Conservation (phyloP, 1,140 invertebrate genomes). For the Ooceraea biroi region DNA sequence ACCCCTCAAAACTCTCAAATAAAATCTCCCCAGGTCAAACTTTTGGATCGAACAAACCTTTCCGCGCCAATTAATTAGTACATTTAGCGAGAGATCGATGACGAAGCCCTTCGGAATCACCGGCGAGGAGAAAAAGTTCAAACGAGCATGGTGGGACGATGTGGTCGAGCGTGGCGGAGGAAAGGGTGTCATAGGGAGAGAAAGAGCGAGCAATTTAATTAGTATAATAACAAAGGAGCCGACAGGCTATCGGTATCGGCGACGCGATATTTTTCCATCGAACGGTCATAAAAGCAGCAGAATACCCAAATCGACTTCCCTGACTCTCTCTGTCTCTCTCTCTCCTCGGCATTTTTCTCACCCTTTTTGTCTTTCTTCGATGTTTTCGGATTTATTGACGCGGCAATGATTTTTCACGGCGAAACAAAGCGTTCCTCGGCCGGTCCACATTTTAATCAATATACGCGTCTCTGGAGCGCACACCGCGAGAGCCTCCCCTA, state of each 20-base stretch:
- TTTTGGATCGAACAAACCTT: slow-evolving; percentile 50
- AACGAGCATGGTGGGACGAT: slow-evolving; percentile 55
- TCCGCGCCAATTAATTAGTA: slow-evolving; percentile 72
- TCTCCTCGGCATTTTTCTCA: not conserved
- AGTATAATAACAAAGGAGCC: slow-evolving; percentile 73
- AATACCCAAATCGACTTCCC: slow-evolving; percentile 51
- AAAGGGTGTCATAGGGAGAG: slow-evolving; percentile 24
- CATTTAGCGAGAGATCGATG: slow-evolving; percentile 65
- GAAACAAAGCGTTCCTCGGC: slow-evolving; percentile 83
- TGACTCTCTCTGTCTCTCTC: not conserved
- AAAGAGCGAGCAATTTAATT: slow-evolving; percentile 70
- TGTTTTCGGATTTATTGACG: slow-evolving; percentile 84
- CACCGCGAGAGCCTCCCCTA: slow-evolving; percentile 45
- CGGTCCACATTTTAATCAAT: slow-evolving; percentile 85
- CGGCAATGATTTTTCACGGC: slow-evolving; percentile 80
- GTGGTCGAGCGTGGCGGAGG: slow-evolving; percentile 33
- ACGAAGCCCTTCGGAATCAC: slow-evolving; percentile 65
- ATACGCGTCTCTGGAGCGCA: slow-evolving; percentile 60
- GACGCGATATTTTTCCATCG: slow-evolving; percentile 65
- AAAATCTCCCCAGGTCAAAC: slow-evolving; percentile 50
- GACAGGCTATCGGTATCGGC: slow-evolving; percentile 68
- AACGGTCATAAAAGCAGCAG: slow-evolving; percentile 17
- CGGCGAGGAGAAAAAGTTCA: slow-evolving; percentile 71
- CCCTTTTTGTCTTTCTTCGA: slow-evolving; percentile 73
- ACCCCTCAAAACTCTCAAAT: slow-evolving; percentile 1